Evolutionary conservation across 2,888 invertebrate genomes (phyloP).

Genomic region (Cheiracanthium punctorium): DNA sequence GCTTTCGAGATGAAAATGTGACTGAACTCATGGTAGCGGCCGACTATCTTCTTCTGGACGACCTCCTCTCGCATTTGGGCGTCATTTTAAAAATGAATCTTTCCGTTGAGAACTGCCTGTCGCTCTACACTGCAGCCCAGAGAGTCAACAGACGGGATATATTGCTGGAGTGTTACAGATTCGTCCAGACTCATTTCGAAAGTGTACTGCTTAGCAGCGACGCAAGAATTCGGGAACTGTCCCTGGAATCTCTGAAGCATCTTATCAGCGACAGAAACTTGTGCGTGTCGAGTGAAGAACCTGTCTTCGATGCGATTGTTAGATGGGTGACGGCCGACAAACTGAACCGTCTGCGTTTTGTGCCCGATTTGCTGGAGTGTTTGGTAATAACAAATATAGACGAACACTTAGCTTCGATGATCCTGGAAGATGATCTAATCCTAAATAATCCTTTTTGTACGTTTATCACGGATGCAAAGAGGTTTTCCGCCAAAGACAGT

Average conservation of each 20-base stretch:
- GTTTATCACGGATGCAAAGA: neutral
- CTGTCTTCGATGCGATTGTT: neutral
- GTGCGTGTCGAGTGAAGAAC: constrained; percentile 12
- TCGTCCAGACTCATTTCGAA: no score
- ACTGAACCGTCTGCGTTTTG: neutral
- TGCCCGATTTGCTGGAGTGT: no score
- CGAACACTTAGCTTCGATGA: neutral
- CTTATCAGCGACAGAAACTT: constrained; percentile 25
- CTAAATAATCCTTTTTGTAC: neutral
- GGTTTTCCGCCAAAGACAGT: neutral
- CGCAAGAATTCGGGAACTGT: neutral
- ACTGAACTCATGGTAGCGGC: constrained; percentile 16
- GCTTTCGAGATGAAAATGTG: neutral
- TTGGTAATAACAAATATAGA: constrained; percentile 1
- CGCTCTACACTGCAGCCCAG: neutral
- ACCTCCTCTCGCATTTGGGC: neutral
- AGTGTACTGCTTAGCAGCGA: constrained; percentile 16
- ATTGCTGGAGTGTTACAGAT: constrained; percentile 16
- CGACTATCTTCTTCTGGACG: constrained; percentile 16
- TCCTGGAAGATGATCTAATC: neutral
- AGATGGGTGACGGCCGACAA: neutral
- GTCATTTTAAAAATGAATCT: neutral
- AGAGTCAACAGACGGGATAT: neutral
- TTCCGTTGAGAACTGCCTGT: constrained; percentile 5
- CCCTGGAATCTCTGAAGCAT: neutral